Conservation (phyloP, 2,888 invertebrate species). For the Kryphioiulus occultus region DNA sequence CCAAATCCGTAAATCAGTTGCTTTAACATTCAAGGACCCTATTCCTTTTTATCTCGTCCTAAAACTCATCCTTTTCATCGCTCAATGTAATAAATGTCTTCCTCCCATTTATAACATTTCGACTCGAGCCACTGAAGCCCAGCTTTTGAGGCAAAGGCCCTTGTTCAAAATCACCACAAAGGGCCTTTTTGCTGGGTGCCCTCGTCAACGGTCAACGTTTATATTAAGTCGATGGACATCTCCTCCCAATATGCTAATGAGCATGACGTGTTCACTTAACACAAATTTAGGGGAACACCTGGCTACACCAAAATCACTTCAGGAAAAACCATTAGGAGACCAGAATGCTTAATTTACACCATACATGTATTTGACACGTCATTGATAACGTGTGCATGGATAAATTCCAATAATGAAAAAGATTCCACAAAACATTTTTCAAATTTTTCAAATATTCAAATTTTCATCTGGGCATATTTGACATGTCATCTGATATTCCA, state of each 20-base stretch:
- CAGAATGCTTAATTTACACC: too few species aligned
- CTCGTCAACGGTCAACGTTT: not conserved
- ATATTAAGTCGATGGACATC: too few species aligned
- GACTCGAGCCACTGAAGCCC: not conserved
- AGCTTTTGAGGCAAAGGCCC: not conserved
- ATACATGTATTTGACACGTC: too few species aligned
- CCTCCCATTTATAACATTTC: not conserved
- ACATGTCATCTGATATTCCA: too few species aligned
- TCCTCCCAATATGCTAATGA: not conserved
- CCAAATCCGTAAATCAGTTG: not conserved
- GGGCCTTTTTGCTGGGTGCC: not conserved
- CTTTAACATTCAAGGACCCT: not conserved
- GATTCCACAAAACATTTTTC: too few species aligned
- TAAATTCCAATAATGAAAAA: too few species aligned
- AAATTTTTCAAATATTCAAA: too few species aligned
- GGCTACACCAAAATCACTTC: not conserved
- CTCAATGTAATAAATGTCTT: not conserved
- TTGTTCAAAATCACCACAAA: not conserved
- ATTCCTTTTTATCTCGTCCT: not conserved
- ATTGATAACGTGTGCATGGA: too few species aligned
- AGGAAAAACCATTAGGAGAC: too few species aligned
- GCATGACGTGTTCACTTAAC: not conserved
- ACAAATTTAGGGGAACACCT: not conserved
- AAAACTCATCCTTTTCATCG: constrained; percentile 5
- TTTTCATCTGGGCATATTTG: too few species aligned